Evolutionary conservation across 2,797 vertebrate genomes (phyloP).

Genomic region (Phalanger gymnotis): DNA sequence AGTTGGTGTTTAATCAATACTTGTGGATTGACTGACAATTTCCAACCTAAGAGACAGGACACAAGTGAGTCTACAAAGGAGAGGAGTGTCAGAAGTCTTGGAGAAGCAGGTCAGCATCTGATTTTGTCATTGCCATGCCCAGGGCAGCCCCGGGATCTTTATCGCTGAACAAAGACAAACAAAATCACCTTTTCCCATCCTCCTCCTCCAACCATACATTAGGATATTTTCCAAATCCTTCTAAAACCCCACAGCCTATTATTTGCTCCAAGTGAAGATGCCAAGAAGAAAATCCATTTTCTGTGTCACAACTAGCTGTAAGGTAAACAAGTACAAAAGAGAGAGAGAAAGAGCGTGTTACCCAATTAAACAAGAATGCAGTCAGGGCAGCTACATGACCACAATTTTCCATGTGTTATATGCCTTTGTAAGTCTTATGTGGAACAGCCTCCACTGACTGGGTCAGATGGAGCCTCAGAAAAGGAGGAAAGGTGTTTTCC

Average conservation of each 20-base stretch:
- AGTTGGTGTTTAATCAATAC: slow-evolving; percentile 21
- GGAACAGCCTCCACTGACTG: not conserved
- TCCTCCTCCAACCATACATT: not conserved
- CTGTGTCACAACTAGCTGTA: slow-evolving; percentile 78
- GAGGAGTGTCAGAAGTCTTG: not conserved
- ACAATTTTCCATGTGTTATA: slow-evolving; percentile 27
- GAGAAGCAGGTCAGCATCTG: not conserved
- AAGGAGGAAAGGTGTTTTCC: not conserved
- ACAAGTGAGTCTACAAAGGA: rapidly evolving
- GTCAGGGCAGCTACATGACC: slow-evolving; percentile 39
- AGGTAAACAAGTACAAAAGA: slow-evolving; percentile 79
- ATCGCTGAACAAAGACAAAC: slow-evolving; percentile 24
- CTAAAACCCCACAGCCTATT: slow-evolving; percentile 43
- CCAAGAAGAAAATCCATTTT: slow-evolving; percentile 77
- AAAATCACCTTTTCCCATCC: not conserved
- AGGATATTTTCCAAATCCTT: slow-evolving; percentile 34
- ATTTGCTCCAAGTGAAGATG: slow-evolving; percentile 30
- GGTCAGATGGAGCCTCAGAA: not conserved
- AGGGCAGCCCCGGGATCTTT: not conserved
- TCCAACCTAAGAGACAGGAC: not conserved
- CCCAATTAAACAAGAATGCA: slow-evolving; percentile 69
- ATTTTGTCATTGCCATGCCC: not conserved
- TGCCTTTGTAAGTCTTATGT: not conserved
- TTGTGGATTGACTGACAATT: not conserved
- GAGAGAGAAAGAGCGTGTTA: not conserved